These are phyloP conservation scores for Pollachius pollachius DNA, from an alignment of 2,113 vertebrate species.

Conservation along the genomic window DNA sequence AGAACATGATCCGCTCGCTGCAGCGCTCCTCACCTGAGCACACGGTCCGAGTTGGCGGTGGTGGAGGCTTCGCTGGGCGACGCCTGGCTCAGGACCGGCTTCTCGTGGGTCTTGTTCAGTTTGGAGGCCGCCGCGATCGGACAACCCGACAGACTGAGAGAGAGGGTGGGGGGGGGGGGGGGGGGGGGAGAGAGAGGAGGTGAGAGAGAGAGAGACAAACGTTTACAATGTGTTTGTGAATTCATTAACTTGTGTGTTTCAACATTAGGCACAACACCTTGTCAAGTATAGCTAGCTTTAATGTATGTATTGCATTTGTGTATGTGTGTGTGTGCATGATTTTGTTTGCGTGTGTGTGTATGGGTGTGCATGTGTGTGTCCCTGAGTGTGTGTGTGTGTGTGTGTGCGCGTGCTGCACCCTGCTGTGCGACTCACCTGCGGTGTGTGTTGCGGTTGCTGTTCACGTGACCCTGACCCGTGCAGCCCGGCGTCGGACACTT, in stretches of 20 bases:
- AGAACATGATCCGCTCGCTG: too few species aligned
- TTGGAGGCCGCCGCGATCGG: conserved; percentile 96
- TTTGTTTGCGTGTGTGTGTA: neutral
- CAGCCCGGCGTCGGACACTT: conserved; percentile 98
- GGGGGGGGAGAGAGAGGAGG: neutral
- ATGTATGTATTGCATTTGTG: neutral
- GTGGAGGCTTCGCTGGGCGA: conserved; percentile 79
- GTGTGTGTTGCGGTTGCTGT: conserved; percentile 99
- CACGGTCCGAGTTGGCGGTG: conserved; percentile 86
- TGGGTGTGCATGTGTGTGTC: too few species aligned
- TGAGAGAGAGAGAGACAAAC: too few species aligned
- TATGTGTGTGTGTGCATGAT: neutral
- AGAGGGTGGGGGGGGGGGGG: neutral
- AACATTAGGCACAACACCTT: neutral
- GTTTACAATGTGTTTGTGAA: neutral
- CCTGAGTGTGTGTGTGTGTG: neutral
- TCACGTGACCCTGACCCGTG: conserved; percentile 97
- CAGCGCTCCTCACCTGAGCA: conserved; percentile 82
- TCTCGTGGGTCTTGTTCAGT: conserved; percentile 91
- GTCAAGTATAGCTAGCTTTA: neutral
- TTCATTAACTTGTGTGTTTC: neutral
- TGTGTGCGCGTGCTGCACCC: neutral
- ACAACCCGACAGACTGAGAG: conserved; percentile 90
- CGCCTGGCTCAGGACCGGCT: conserved; percentile 78
- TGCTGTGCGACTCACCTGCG: conserved; percentile 78